Base-by-base conservation (phyloP, 1,140 invertebrate species). In the Neodiprion pinetum region DNA sequence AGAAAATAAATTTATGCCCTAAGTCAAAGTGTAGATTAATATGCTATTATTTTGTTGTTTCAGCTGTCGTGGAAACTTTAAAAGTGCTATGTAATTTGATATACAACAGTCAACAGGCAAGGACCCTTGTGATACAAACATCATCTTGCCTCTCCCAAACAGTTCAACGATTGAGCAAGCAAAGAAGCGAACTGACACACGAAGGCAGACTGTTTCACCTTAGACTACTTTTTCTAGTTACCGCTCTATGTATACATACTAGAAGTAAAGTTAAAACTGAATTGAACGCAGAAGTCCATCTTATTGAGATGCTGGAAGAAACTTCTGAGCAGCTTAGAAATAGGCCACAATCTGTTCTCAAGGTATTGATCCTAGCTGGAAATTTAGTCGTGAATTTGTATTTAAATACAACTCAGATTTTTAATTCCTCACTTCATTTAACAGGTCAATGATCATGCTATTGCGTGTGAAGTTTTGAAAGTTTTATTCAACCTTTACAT, bases 21-120 rank as follows among this genome's bases (percentile, higher is more conserved):
- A 74, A 87, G 70, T 78, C 77, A 70, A 81, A 82, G 48, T 76
- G 86, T 71, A 10, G 77, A 68, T 83, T 82, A 76, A 76, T 68
- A 80, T 23, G 87, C 88, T 75, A 83, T 87, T 74, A 83, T 90
- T 11, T 88, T 89, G 76, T 87, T 77, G 77, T 90, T 89, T 50
- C 83, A 92, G 92, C 93, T 77, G 90, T 90, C 11, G 82, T 95
- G 9, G 96, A 98, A 87, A 93, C 95, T 0, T 85, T 96, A 68
- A 99, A 98, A 88, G 94, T 96, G 83, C 85, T 98, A 3, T 97
- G 95, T 82, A 99, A 99, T 88, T 87, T 98, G 67, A 89, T 97
- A 68, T 98, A 92, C 84, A 96, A 98, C 83, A 96, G 94, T 88
- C 82, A 86, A 69, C 90, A 91, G 67, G 92, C 93, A 0, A 93